Evolutionary conservation across 1,140 invertebrate genomes (phyloP), one percentile per base, ranked within the genome.

Genomic region (Bombus confusus): DNA sequence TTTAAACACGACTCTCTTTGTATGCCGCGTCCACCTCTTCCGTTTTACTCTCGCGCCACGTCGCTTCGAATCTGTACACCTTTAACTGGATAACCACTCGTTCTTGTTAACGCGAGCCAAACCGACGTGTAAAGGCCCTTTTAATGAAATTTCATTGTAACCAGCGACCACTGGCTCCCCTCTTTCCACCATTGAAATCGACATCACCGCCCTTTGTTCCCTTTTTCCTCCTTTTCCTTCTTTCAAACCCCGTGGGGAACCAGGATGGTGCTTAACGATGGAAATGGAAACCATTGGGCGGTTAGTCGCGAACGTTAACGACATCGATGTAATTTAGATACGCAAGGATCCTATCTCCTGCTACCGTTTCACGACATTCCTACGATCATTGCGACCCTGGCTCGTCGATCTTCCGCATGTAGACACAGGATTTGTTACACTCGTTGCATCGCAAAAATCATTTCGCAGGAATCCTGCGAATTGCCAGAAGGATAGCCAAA

Each of bases 91-190:
- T 80, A 79, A 72, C 83, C 77, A 59, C 39, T 64, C 28, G 57
- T 85, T 85, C 76, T 64, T 59, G 76, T 85, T 80, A 80, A 52
- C 66, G 41, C 9, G 39, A 37, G 13, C 37, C 64, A 13, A 25
- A 13, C 47, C 22, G n/a, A 10, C 43, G 41, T 8, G 39, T 47
- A 52, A 72, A 85, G 15, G 41, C 25, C 9, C 31, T 34, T 80
- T 80, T 85, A 85, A 85, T 85, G 77, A 85, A 85, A 80, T 80
- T 85, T 80, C 76, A 80, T 80, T 73, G 83, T 62, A 47, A 80
- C 77, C 68, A 12, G 37, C 22, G 31, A 25, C 41, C 59, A 43
- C 8, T 22, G 6, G 37, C 2, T 10, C 6, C 28, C 28, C 52
- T 25, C n/a, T 25, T n/a, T 3, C 28, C 37, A 9, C 37, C 52